Evolutionary conservation across 1,140 invertebrate genomes (phyloP), one percentile per base, ranked within the genome.

Genomic region (Drosophila saltans): DNA sequence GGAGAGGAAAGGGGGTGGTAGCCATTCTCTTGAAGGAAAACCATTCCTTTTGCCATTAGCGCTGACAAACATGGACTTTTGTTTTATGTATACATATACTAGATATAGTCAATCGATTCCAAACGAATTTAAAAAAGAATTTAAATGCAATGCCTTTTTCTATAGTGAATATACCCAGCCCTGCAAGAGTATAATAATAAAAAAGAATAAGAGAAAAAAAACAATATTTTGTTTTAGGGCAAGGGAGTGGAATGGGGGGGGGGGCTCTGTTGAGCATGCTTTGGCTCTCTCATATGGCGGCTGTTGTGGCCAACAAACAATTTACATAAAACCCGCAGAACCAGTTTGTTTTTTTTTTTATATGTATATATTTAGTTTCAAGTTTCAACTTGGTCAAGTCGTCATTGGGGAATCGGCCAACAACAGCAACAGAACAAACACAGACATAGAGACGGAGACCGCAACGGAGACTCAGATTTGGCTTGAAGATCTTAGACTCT

Each of bases 251-350:
- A 36, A 36, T 7, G 21, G 2, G 21, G 6, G 45, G 5, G 21
- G 45, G 45, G 21, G 45, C 65, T 68, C 71, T 28, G n/a, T 28
- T 65, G 56, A 48, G 45, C 45, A 52, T 52, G 45, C 45, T 52
- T 52, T 52, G 61, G 69, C 75, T 63, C 57, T 67, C 80, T 82
- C 80, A 78, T 81, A 81, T 82, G 80, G 80, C 80, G 33, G 33
- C 33, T 36, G 6, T 36, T 52, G 45, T 52, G 45, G 45, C 45
- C 45, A 52, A 52, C 45, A 26, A 75, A 63, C 83, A 75, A 88
- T 88, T 88, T 88, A 88, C 84, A 88, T 88, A 89, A 88, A 88
- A 88, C 83, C 75, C 74, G 83, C 84, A 89, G 83, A 88, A 88
- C 83, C 83, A 73, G 83, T 88, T 88, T 78, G 7, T 24, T 1